Base-by-base conservation (phyloP, 23 tunicate genomes). In the Diplosoma virens region DNA sequence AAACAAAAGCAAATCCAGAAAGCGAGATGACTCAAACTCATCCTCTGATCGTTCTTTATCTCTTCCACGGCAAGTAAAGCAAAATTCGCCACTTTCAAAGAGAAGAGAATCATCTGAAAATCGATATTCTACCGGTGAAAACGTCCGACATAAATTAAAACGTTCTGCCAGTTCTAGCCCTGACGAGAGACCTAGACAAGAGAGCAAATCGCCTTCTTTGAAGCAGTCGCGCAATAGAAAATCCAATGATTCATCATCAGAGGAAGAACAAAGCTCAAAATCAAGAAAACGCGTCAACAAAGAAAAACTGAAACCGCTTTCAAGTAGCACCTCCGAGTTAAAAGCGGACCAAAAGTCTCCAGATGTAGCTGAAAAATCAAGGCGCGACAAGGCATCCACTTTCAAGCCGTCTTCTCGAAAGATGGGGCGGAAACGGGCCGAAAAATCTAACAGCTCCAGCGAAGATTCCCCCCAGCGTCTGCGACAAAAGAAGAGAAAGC, bases 381-480 rank as follows among this genome's bases (percentile, higher is more conserved):
- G 55, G 6, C 52, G 75, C 2, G 11, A 24, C 3, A 21, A 35
- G 34, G 35, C 35, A 26, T 61, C 69, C 6, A 68, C 28, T 54
- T 68, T 54, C 53, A 7, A 11, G 20, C 54, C 5, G 3, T 28
- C 54, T 3, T 17, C 52, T 33, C 26, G 29, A 16, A 34, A 27
- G 37, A 29, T 7, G 21, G 55, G n/a, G 20, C 26, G 55, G 20
- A 68, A 68, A 21, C 75, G 27, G 4, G 6, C 69, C 34, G 69
- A 61, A 22, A 61, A 52, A 34, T 50, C 18, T 17, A 67, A 61
- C 61, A 72, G 78, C 78, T 47, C 63, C 11, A 72, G 61, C 25
- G 46, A 29, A 4, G 2, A 21, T 16, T 29, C 54, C 5, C 54
- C 75, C 3, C 4, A 16, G 14, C 54, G 36, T 48, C 78, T 61